Conservation (phyloP, 2,797 vertebrate genomes). For the Peromyscus nudipes region DNA sequence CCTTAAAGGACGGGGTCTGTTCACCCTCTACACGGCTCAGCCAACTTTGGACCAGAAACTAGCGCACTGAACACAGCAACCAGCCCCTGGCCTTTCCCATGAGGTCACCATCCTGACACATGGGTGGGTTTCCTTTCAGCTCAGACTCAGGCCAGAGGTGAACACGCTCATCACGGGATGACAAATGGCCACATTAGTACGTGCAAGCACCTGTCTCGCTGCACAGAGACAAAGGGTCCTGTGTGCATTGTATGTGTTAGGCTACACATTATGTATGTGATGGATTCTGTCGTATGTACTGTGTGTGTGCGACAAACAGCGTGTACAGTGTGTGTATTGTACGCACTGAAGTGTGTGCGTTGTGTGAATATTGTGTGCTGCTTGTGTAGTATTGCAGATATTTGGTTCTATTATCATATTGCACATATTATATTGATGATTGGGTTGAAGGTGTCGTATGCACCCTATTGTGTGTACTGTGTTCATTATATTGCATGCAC, state of each 20-base stretch:
- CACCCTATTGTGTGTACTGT: neutral
- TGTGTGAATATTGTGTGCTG: neutral
- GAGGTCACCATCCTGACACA: neutral
- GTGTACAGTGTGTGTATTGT: no score
- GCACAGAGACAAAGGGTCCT: neutral
- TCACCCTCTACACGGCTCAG: neutral
- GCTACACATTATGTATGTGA: neutral
- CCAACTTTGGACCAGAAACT: constrained; percentile 21
- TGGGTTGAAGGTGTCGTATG: neutral
- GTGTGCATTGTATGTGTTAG: neutral
- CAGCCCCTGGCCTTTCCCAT: constrained; percentile 49
- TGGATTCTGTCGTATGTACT: neutral
- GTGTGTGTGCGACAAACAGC: no score
- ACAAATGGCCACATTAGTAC: neutral
- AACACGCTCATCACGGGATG: neutral
- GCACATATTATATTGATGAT: neutral
- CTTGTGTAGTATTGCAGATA: neutral
- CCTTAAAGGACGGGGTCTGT: constrained; percentile 36
- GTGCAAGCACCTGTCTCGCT: neutral
- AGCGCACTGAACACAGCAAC: neutral
- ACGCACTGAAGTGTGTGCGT: no score
- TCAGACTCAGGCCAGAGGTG: neutral
- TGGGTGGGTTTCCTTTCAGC: neutral
- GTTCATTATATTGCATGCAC: neutral
- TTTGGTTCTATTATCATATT: neutral